These are phyloP conservation scores for Nycticryphes semicollaris DNA, from an alignment of 2,113 vertebrate species.

Conservation along the genomic window DNA sequence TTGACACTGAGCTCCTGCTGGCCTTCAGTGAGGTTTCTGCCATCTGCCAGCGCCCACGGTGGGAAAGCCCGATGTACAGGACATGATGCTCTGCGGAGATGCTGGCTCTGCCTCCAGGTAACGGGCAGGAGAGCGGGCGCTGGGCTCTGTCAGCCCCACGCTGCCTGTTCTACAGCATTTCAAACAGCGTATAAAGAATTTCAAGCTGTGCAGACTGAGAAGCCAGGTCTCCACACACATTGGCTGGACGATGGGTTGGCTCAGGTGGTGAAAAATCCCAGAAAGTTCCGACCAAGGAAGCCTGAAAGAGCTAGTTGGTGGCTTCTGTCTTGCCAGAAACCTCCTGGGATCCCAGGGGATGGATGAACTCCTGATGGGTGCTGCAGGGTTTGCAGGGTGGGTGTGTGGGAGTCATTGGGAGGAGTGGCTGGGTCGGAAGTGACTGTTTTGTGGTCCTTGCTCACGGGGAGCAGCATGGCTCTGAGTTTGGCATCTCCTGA, in stretches of 20 bases:
- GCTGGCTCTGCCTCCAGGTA: background rate
- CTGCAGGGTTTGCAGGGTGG: background rate
- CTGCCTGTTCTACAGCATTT: background rate
- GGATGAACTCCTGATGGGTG: background rate
- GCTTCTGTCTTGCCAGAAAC: background rate
- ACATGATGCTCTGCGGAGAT: background rate
- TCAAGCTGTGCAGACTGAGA: background rate
- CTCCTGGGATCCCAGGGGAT: background rate
- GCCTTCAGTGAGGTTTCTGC: background rate
- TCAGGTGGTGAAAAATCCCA: background rate
- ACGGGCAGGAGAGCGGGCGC: accelerated
- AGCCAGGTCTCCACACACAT: accelerated
- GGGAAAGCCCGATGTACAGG: accelerated
- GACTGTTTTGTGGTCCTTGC: accelerated
- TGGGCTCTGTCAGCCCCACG: background rate
- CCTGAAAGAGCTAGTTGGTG: background rate
- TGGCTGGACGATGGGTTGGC: background rate
- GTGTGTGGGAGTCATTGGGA: background rate
- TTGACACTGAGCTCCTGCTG: background rate
- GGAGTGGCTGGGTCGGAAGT: accelerated
- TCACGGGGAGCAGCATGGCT: accelerated
- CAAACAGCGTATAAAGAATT: accelerated
- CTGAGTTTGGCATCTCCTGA: accelerated
- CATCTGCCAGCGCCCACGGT: accelerated
- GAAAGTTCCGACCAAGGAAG: background rate